Evolutionary conservation across 2,113 vertebrate genomes (phyloP), one percentile per base, ranked within the genome.

Genomic region (Pluvialis apricaria): DNA sequence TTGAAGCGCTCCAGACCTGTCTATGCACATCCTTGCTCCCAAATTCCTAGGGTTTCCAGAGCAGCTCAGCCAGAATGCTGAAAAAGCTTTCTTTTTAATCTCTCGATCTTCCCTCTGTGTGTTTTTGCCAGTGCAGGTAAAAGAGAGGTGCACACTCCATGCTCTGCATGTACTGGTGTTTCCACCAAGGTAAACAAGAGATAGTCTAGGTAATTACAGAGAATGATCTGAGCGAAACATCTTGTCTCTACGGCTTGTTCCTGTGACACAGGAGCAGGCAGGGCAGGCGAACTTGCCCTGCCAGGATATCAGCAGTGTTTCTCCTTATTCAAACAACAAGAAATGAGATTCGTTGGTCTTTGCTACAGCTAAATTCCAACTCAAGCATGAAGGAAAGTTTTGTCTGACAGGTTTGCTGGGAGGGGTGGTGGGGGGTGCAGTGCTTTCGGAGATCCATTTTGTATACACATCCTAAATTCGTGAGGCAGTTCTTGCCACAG

Each of bases 51-150:
- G 62, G 34, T 64, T 94, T 94, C 64, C 72, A 64, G 81, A 93
- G 71, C 34, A 83, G 49, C 65, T 68, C 54, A 84, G 64, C 65
- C 61, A 91, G 73, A 87, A 79, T 4, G 25, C 88, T 92, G 92
- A 75, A 94, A 83, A 93, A 88, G 57, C 82, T 94, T 90, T 86
- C 52, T 81, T n/a, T 86, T 65, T 87, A 89, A 95, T 97, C 92
- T 92, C 77, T 79, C 6, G 0, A 95, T 94, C 91, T 92, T 55
- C 25, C 14, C 28, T n/a, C 52, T 34, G 34, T 69, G 36, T 65
- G 57, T 64, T 91, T 96, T 84, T 91, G 73, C 81, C 91, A 92
- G 66, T 38, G 60, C 62, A 84, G 86, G 73, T 85, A 90, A 61
- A 86, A 25, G 8, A 75, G 86, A 82, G 47, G 52, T 49, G 52